Conservation (phyloP, 2,113 vertebrate species). For the Epinephelus cyanopodus region DNA sequence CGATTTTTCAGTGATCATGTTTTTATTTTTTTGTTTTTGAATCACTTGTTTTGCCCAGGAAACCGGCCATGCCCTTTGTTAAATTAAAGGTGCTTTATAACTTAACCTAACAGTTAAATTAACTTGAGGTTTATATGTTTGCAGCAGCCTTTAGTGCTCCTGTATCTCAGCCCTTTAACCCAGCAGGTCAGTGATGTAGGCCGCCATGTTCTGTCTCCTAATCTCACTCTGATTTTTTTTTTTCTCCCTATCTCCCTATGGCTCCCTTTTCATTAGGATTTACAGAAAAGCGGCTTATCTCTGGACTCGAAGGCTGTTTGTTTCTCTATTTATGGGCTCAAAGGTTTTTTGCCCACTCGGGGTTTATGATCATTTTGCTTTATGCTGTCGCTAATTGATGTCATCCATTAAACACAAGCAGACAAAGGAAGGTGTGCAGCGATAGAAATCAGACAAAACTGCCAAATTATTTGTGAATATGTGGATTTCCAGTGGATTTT, state of each 20-base stretch:
- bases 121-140: conserved; percentile 10
- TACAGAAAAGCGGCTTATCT: conserved; percentile 77
- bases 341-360: conserved; percentile 28
- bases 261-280: conserved; percentile 70
- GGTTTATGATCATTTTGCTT: conserved; percentile 4
- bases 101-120: not conserved
- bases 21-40: not conserved
- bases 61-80: not conserved
- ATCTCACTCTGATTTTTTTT: conserved; percentile 39
- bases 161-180: conserved; percentile 19
- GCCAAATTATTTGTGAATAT: not conserved
- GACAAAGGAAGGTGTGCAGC: not conserved
- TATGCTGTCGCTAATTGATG: not conserved
- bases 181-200: conserved; percentile 43
- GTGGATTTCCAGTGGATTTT: not conserved
- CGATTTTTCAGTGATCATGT: not conserved
- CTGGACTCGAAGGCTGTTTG: conserved; percentile 44
- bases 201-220: conserved; percentile 48
- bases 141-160: not conserved
- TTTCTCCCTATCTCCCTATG: conserved; percentile 32
- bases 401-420: conserved; percentile 1
- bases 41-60: not conserved
- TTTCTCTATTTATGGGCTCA: conserved; percentile 56
- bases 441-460: not conserved
- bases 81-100: not conserved